Base-by-base conservation (phyloP, 2,113 vertebrate species). In the Pelodiscus sinensis region DNA sequence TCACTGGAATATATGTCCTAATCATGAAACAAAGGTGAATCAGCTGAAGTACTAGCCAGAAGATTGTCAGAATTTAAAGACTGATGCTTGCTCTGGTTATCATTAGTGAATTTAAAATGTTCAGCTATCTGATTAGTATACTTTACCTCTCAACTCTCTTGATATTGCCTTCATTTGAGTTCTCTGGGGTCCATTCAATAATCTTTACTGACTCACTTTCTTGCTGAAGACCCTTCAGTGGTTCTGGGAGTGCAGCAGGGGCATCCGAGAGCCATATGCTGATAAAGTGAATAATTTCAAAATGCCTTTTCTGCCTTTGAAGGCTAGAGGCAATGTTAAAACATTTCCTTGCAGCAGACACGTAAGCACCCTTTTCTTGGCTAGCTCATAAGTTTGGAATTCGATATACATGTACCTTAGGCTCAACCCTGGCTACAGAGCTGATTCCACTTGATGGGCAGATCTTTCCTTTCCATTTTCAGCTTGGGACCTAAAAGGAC, bases 21-120 rank as follows among this genome's bases (percentile, higher is more conserved):
- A 89, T 96, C 92, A 92, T 57, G 87, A 86, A 96, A 93, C 88
- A 95, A 94, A 95, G 95, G 96, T 86, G 82, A 95, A 96, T 89
- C 90, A 92, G 57, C 79, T 94, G 82, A 97, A 97, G 90, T 84
- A 87, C 88, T 68, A 73, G 84, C 25, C 51, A 35, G 50, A 90
- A 88, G 50, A 79, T 92, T 84, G 13, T 90, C 89, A 95, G 44
- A 89, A 82, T 60, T 57, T 65, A 52, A 87, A 91, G 84, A 91
- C 18, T 68, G 85, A 87, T 83, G 90, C 18, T 87, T 68, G 55
- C 84, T 84, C 92, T 80, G 81, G 68, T 58, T 89, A 86, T 93
- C 90, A 89, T 96, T 92, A 96, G 79, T 80, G 90, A 79, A 95
- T 91, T 88, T 91, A 93, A 97, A 93, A 60, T 65, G 89, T 95